Percentiles rank a stretch among this genome's conserved stretches.
Conservation (phyloP, 2,113 vertebrate genomes). For the Chaetura pelagica region DNA sequence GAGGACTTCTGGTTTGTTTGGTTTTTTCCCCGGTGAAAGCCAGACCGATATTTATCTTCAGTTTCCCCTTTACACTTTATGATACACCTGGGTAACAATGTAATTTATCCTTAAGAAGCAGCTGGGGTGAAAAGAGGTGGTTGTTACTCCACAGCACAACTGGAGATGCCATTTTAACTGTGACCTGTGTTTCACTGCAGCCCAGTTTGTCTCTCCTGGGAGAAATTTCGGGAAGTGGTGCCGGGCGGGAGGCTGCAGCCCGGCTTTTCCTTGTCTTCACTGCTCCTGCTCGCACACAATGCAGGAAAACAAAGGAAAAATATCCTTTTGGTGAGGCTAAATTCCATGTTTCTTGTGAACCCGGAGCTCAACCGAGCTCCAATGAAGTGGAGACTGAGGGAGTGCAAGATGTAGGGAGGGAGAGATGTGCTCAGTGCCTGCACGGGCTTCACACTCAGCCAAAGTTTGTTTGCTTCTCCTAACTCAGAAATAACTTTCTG, state of each 20-base stretch:
- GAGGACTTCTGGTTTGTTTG: neutral
- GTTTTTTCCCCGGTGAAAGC: neutral
- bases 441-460: neutral
- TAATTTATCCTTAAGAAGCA: neutral
- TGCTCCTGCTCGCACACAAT: neutral
- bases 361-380: neutral
- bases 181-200: neutral
- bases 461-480: neutral
- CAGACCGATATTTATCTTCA: neutral
- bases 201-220: neutral
- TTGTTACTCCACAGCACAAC: neutral
- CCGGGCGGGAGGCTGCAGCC: neutral
- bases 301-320: neutral
- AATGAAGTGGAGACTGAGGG: neutral
- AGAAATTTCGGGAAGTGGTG: slow-evolving; percentile 9
- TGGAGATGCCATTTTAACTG: neutral
- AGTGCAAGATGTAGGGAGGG: neutral
- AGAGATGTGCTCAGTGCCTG: neutral
- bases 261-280: slow-evolving; percentile 9
- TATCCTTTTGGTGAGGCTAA: neutral
- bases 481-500: neutral
- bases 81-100: neutral
- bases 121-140: neutral
- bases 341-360: neutral
- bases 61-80: neutral